These are phyloP conservation scores for Leptogaster cylindrica DNA, from an alignment of 2,888 invertebrate genomes.

Conservation along the genomic window DNA sequence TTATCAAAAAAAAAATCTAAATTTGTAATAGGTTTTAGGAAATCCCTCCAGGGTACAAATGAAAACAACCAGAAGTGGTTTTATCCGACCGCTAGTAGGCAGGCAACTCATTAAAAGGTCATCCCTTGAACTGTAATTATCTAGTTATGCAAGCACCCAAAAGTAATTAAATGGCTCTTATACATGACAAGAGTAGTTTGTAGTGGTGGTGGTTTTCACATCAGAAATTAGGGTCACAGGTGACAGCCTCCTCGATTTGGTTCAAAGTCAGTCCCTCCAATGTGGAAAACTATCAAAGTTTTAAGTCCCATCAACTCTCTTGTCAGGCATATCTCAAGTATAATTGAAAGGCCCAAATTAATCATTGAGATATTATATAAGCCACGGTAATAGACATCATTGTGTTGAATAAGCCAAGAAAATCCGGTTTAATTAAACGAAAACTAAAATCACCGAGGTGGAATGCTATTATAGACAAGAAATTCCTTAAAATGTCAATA, in stretches of 20 bases:
- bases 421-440: constrained; percentile 38
- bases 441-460: constrained; percentile 29
- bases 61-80: constrained; percentile 10
- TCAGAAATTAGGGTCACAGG: constrained; percentile 28
- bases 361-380: constrained; percentile 32
- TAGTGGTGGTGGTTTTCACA: background rate
- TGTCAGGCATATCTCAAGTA: constrained; percentile 10
- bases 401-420: constrained; percentile 17
- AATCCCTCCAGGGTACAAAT: background rate
- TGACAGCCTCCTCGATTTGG: constrained; percentile 10
- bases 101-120: constrained; percentile 24
- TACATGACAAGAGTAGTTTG: background rate
- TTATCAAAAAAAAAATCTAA: too few species aligned
- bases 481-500: constrained; percentile 25
- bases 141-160: constrained; percentile 28
- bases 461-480: constrained; percentile 30
- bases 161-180: constrained; percentile 25
- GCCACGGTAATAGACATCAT: constrained; percentile 28
- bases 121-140: constrained; percentile 28
- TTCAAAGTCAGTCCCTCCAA: constrained; percentile 1
- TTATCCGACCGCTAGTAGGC: background rate
- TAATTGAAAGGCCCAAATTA: constrained; percentile 38
- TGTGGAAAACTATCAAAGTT: constrained; percentile 35
- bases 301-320: constrained; percentile 27
- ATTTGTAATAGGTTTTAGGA: too few species aligned